Evolutionary conservation across 2,888 invertebrate genomes (phyloP).

Genomic region (Arge pagana): DNA sequence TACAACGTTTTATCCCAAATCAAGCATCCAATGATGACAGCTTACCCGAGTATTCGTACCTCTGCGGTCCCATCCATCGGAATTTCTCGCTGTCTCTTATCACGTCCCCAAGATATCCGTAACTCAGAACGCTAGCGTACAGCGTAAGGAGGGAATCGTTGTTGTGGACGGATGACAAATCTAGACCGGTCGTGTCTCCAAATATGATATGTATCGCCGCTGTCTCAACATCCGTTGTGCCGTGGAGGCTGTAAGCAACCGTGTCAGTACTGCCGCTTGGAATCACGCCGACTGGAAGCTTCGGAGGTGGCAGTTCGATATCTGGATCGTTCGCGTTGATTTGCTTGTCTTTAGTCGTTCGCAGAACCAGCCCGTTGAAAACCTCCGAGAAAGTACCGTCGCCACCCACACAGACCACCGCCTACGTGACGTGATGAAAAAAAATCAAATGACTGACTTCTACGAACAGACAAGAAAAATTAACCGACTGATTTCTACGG

Average conservation of each 20-base stretch:
- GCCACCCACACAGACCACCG: conserved; percentile 81
- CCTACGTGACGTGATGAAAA: too few species aligned
- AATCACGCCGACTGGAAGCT: conserved; percentile 69
- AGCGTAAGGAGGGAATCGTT: conserved; percentile 66
- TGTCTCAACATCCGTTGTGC: conserved; percentile 78
- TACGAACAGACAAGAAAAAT: too few species aligned
- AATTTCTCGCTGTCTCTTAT: conserved; percentile 78
- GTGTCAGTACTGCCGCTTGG: conserved; percentile 80
- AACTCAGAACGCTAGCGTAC: conserved; percentile 78
- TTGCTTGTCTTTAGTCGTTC: conserved; percentile 62
- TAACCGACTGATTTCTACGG: too few species aligned
- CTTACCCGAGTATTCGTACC: conserved; percentile 79
- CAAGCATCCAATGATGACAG: not conserved
- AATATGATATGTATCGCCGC: conserved; percentile 82
- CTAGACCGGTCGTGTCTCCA: conserved; percentile 74
- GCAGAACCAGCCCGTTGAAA: conserved; percentile 71
- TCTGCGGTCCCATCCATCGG: conserved; percentile 83
- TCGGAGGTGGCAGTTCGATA: conserved; percentile 59
- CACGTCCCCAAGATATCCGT: conserved; percentile 85
- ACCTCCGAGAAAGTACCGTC: conserved; percentile 87
- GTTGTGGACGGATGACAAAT: conserved; percentile 75
- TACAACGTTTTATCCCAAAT: too few species aligned
- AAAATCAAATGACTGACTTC: conserved; percentile 40
- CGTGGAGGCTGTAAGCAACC: conserved; percentile 78
- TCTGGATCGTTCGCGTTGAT: conserved; percentile 63